These are phyloP conservation scores for Penaeus indicus DNA, from an alignment of 1,140 invertebrate species.

Conservation along the genomic window DNA sequence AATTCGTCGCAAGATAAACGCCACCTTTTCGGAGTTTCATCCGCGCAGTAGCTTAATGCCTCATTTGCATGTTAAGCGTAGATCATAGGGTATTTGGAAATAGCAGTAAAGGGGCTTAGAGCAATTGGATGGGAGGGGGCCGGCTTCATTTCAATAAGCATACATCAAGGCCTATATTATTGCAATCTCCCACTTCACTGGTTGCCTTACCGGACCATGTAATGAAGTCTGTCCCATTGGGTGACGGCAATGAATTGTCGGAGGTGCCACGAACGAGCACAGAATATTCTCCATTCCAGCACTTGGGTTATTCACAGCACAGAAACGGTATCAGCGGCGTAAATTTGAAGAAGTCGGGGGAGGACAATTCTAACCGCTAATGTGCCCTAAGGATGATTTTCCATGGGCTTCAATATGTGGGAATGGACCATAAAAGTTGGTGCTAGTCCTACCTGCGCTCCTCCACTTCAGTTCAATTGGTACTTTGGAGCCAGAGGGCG, in stretches of 20 bases:
- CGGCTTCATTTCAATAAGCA: slow-evolving; percentile 67
- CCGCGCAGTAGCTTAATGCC: slow-evolving; percentile 49
- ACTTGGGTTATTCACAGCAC: slow-evolving; percentile 64
- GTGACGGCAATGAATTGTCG: slow-evolving; percentile 66
- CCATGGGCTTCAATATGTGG: neutral
- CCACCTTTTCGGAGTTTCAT: slow-evolving; percentile 41
- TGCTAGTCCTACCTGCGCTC: slow-evolving; percentile 31
- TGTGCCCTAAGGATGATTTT: slow-evolving; percentile 38
- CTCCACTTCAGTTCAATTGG: slow-evolving; percentile 32
- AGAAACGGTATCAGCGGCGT: slow-evolving; percentile 60
- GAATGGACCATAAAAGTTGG: slow-evolving; percentile 29
- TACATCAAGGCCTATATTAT: slow-evolving; percentile 67
- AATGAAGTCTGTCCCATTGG: slow-evolving; percentile 67
- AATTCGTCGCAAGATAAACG: slow-evolving; percentile 44
- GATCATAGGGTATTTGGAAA: slow-evolving; percentile 51
- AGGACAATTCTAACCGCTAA: slow-evolving; percentile 28
- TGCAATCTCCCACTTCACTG: slow-evolving; percentile 67
- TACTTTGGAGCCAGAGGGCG: slow-evolving; percentile 40
- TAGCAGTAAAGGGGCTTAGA: slow-evolving; percentile 48
- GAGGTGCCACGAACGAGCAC: slow-evolving; percentile 55
- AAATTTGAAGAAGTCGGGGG: slow-evolving; percentile 57
- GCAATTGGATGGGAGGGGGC: slow-evolving; percentile 61
- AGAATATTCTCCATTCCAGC: slow-evolving; percentile 55
- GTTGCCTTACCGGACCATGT: slow-evolving; percentile 67
- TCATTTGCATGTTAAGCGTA: slow-evolving; percentile 60